phyloP scores from a whole-genome alignment of 1,140 invertebrate species.

The Listronotus oregonensis region DNA sequence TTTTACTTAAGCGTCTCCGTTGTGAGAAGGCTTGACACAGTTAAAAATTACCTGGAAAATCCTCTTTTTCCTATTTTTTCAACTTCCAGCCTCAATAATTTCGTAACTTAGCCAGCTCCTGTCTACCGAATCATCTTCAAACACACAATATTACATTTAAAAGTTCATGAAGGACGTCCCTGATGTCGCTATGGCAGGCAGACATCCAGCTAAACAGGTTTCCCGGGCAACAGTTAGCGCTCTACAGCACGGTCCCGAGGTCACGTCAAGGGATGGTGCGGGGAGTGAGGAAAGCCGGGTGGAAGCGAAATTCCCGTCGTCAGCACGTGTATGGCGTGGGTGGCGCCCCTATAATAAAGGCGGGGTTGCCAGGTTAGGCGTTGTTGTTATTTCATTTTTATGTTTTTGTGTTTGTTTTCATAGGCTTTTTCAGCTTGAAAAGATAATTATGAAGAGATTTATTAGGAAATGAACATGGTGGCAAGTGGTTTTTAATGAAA shows the following conservation, averaged over 20 bases:
- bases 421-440: not conserved
- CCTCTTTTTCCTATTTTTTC: too few species aligned
- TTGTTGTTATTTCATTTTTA: conserved; percentile 6
- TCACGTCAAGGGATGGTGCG: conserved; percentile 20
- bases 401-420: not conserved
- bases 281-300: not conserved
- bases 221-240: conserved; percentile 39
- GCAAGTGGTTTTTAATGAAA: too few species aligned
- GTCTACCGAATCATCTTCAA: too few species aligned
- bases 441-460: not conserved
- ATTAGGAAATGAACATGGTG: too few species aligned
- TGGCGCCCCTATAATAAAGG: conserved; percentile 1
- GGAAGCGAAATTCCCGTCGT: conserved; percentile 30
- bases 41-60: too few species aligned
- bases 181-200: conserved; percentile 12
- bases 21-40: too few species aligned
- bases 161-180: conserved; percentile 26
- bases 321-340: conserved; percentile 35
- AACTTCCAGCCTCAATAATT: too few species aligned
- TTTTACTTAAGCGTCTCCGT: too few species aligned
- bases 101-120: too few species aligned
- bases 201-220: conserved; percentile 34
- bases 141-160: conserved; percentile 20
- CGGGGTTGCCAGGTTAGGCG: conserved; percentile 14
- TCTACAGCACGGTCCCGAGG: conserved; percentile 25